Evolutionary conservation across 2,797 vertebrate genomes (phyloP), one percentile per base, ranked within the genome.

Genomic region (Lagorchestes hirsutus): DNA sequence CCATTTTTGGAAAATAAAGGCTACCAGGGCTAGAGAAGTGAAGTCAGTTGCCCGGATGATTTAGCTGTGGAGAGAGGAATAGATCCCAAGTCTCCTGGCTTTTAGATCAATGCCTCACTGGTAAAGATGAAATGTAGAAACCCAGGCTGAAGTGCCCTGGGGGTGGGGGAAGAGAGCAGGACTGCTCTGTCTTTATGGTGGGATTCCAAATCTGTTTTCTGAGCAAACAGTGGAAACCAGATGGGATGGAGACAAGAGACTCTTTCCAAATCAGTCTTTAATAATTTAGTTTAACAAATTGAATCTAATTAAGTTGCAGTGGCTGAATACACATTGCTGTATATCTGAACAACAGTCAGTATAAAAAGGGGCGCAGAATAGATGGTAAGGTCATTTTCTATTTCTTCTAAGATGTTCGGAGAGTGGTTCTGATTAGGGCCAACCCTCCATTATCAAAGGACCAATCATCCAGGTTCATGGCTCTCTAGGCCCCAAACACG

Each of bases 241-340:
- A 94, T 46, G 59, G 97, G 95, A 55, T 87, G 92, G 0, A 96
- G 94, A 98, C 98, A 97, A 55, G 40, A 97, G 92, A 96, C 59
- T 96, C 95, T 96, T 96, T 97, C 97, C 98, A 98, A 98, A 97
- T 34, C 93, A 94, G 96, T 98, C 97, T 98, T 98, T 97, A 98
- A 98, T 98, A 98, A 98, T 98, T 97, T 97, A 98, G 95, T 97
- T 97, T 97, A 62, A 97, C 96, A 98, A 98, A 98, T 97, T 96
- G 97, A 98, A 98, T 94, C 97, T 98, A 98, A 99, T 98, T 98
- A 98, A 98, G 97, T 98, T 98, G 97, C 90, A 97, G 62, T 97
- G 97, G 11, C 95, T 98, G 94, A 96, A 98, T 97, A 97, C 2
- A 93, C 90, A 91, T 93, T 58, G 82, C 96, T 74, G 95, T 97